Evolutionary conservation across 2,888 invertebrate genomes (phyloP).

Genomic region (Plebejus anna): DNA sequence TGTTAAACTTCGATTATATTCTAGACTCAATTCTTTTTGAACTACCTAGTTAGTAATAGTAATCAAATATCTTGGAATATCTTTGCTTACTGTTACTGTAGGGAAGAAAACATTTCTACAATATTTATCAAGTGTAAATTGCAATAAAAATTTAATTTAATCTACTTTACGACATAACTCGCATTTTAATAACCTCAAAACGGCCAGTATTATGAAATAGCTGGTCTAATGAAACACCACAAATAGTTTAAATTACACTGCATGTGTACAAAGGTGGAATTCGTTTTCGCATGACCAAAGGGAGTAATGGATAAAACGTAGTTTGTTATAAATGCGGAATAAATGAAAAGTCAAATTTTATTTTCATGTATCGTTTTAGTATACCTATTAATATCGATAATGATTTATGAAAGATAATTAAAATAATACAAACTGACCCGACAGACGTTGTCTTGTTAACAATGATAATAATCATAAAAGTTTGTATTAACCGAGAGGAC

Average conservation of each 20-base stretch:
- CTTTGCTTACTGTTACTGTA: background rate
- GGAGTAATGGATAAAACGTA: conserved; percentile 1
- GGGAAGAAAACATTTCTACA: background rate
- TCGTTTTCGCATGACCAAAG: conserved; percentile 13
- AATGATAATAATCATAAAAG: too few relatives aligned
- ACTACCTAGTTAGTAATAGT: too few relatives aligned
- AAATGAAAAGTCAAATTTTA: background rate
- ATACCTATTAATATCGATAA: background rate
- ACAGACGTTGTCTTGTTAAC: too few relatives aligned
- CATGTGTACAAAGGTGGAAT: conserved; percentile 24
- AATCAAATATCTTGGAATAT: too few relatives aligned
- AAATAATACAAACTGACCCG: too few relatives aligned
- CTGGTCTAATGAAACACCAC: conserved; percentile 20
- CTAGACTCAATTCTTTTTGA: too few relatives aligned
- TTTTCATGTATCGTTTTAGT: background rate
- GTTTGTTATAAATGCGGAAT: conserved; percentile 7
- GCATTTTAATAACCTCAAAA: conserved; percentile 14
- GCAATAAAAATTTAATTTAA: background rate
- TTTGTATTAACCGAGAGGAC: background rate
- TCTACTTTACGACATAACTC: background rate
- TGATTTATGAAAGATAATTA: background rate
- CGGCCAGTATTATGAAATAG: conserved; percentile 18
- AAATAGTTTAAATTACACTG: conserved; percentile 22
- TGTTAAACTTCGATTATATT: too few relatives aligned
- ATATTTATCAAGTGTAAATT: background rate